A percentile compares a stretch with the other conserved stretches of the same genome.
Conservation (phyloP, 2,113 vertebrate genomes). For the Agapornis roseicollis region DNA sequence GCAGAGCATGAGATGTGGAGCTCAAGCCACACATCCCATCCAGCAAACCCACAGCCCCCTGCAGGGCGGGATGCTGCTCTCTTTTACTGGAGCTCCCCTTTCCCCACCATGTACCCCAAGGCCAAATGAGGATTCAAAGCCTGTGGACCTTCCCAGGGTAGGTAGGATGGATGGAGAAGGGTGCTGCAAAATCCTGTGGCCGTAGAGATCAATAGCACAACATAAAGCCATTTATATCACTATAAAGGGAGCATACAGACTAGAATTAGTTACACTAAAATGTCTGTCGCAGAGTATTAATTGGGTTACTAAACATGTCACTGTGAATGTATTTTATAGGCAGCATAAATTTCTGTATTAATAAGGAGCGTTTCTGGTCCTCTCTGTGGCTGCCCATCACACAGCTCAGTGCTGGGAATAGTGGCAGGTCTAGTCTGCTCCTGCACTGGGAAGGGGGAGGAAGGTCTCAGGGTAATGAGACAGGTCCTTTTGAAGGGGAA, state of each 20-base stretch:
- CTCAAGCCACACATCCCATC: background rate
- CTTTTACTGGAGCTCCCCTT: background rate
- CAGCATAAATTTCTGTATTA: slow-evolving; percentile 20
- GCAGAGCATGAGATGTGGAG: accelerated
- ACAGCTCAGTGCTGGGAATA: accelerated
- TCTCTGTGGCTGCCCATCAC: background rate
- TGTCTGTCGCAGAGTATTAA: slow-evolving; percentile 6
- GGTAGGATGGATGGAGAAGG: background rate
- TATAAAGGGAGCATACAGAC: background rate
- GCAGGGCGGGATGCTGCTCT: accelerated
- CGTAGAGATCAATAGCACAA: background rate
- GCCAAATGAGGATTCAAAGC: background rate
- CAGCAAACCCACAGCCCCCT: background rate
- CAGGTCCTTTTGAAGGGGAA: background rate
- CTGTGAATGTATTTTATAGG: background rate
- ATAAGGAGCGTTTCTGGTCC: background rate
- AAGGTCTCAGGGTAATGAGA: background rate
- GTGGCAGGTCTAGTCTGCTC: background rate
- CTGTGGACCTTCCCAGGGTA: accelerated
- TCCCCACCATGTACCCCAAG: background rate
- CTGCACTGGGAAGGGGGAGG: background rate
- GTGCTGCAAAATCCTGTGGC: background rate
- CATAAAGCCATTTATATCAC: slow-evolving; percentile 11
- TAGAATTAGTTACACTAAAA: slow-evolving; percentile 49
- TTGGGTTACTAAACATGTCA: slow-evolving; percentile 51